These are phyloP conservation scores for Anoplophora glabripennis DNA, from an alignment of 1,140 invertebrate species.

Conservation along the genomic window DNA sequence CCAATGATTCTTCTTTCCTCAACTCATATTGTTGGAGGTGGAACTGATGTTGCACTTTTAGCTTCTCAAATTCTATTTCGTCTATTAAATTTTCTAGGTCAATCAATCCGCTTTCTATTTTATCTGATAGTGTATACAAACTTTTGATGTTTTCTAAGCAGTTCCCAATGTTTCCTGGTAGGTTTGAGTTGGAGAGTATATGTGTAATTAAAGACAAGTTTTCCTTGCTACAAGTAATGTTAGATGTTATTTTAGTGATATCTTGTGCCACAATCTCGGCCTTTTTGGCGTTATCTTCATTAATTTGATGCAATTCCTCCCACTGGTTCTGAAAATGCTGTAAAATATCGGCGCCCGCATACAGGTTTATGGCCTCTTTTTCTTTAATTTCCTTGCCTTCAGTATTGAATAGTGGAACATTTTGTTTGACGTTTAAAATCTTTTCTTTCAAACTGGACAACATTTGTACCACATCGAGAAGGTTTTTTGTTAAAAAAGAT, in stretches of 20 bases:
- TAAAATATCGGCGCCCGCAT: slow-evolving; percentile 59
- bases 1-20: slow-evolving; percentile 55
- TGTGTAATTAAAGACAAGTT: slow-evolving; percentile 55
- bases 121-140: slow-evolving; percentile 61
- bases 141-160: slow-evolving; percentile 60
- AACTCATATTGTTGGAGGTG: slow-evolving; percentile 64
- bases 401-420: slow-evolving; percentile 30
- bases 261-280: slow-evolving; percentile 58
- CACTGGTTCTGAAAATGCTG: slow-evolving; percentile 64
- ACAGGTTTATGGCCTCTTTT: slow-evolving; percentile 51
- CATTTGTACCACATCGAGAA: slow-evolving; percentile 22
- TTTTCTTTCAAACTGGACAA: slow-evolving; percentile 42
- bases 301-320: slow-evolving; percentile 61
- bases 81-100: slow-evolving; percentile 65
- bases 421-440: slow-evolving; percentile 40
- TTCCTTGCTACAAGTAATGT: slow-evolving; percentile 55
- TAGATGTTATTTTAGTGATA: slow-evolving; percentile 55
- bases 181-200: slow-evolving; percentile 55
- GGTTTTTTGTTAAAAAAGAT: too few species aligned
- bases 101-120: slow-evolving; percentile 60
- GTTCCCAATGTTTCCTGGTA: slow-evolving; percentile 57
- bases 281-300: slow-evolving; percentile 61
- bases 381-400: slow-evolving; percentile 20
- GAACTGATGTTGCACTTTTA: slow-evolving; percentile 60
- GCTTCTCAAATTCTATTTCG: slow-evolving; percentile 60